phyloP scores from a whole-genome alignment of 2,113 vertebrate species.

The Lutjanus erythropterus region DNA sequence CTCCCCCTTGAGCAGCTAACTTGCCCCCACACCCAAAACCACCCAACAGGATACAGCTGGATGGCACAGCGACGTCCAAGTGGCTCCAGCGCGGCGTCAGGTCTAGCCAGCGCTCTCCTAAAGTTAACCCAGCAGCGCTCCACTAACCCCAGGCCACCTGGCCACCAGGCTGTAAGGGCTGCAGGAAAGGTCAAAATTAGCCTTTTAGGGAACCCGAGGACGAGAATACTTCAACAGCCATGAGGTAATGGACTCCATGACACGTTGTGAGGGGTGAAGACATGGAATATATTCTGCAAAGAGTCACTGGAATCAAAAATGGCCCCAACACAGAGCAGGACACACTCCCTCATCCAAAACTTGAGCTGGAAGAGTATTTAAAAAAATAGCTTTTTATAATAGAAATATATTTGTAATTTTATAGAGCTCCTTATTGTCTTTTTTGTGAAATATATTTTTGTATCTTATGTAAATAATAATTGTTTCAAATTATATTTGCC shows the following conservation, averaged over 20 bases:
- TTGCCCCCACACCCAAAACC: conserved; percentile 32
- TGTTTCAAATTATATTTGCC: conserved; percentile 71
- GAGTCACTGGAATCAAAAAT: conserved; percentile 52
- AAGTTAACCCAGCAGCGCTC: conserved; percentile 20
- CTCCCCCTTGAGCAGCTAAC: conserved; percentile 30
- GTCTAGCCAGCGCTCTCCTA: conserved; percentile 16
- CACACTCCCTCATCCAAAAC: conserved; percentile 76
- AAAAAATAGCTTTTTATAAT: conserved; percentile 88
- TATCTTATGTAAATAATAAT: conserved; percentile 87
- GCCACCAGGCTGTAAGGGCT: conserved; percentile 8
- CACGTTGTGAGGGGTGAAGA: conserved; percentile 3
- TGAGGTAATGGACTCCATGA: conserved; percentile 23
- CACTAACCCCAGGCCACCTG: conserved; percentile 25
- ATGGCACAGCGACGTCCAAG: conserved; percentile 38
- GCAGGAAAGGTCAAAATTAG: conserved; percentile 28
- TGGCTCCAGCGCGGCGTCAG: conserved; percentile 22
- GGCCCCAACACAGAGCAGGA: conserved; percentile 12
- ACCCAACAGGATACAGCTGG: conserved; percentile 68
- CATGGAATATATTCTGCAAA: conserved; percentile 1
- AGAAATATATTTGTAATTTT: conserved; percentile 93
- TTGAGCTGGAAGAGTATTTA: conserved; percentile 89
- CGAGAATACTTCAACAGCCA: conserved; percentile 8
- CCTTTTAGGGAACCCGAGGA: conserved; percentile 18
- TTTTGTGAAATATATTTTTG: conserved; percentile 96
- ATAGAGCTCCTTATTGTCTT: conserved; percentile 89